These are phyloP conservation scores for Acarapis woodi DNA, from an alignment of 1,140 invertebrate species.

Conservation along the genomic window DNA sequence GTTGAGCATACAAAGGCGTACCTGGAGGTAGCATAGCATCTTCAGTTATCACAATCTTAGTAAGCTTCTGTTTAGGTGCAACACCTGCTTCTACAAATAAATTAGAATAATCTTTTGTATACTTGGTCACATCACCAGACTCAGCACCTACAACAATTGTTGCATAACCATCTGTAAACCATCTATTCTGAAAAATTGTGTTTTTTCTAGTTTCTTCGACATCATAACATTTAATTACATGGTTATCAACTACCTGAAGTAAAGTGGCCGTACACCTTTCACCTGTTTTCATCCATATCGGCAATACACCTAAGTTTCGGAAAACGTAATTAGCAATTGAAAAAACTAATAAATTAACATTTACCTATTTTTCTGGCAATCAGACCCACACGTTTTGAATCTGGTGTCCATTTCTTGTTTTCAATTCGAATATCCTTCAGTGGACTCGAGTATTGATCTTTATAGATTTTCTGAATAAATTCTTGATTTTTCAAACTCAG, in stretches of 20 bases:
- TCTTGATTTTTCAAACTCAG: slow-evolving; percentile 45
- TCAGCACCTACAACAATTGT: slow-evolving; percentile 64
- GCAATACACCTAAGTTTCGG: slow-evolving; percentile 27
- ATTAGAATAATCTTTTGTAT: slow-evolving; percentile 62
- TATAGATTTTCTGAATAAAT: slow-evolving; percentile 45
- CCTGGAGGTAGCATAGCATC: slow-evolving; percentile 53
- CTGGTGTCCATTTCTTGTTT: slow-evolving; percentile 29
- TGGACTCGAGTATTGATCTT: slow-evolving; percentile 26
- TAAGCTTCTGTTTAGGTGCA: slow-evolving; percentile 52
- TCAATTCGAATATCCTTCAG: slow-evolving; percentile 24
- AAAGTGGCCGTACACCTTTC: slow-evolving; percentile 42
- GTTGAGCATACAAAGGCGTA: slow-evolving; percentile 53
- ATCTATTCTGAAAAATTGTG: slow-evolving; percentile 14
- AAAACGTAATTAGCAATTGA: no score
- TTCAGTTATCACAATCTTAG: slow-evolving; percentile 53
- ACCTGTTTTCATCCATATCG: slow-evolving; percentile 68
- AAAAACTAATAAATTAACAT: background rate
- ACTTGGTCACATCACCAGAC: slow-evolving; percentile 46
- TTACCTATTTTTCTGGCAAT: slow-evolving; percentile 76
- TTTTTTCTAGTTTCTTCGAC: slow-evolving; percentile 32
- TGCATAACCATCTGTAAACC: slow-evolving; percentile 20
- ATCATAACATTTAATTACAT: slow-evolving; percentile 67
- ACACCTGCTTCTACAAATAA: slow-evolving; percentile 59
- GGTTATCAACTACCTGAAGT: slow-evolving; percentile 73
- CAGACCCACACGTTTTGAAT: slow-evolving; percentile 39